Base-by-base conservation (phyloP, 30 jellyfish, hydroid and myxozoan species). In the Aurelia coerulea region DNA sequence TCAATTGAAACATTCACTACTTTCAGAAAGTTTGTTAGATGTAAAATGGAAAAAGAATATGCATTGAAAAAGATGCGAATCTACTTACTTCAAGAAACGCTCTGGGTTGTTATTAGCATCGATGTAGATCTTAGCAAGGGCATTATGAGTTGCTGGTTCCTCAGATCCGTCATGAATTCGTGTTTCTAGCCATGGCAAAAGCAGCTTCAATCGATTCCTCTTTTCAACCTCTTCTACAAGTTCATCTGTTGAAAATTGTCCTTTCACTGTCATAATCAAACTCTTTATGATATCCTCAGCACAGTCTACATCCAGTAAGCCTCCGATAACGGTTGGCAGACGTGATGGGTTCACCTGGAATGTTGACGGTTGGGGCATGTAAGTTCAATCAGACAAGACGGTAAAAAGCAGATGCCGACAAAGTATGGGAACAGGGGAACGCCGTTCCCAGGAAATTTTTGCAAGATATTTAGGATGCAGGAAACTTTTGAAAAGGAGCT, bases 141-240 rank as follows among this genome's bases (percentile, higher is more conserved):
- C 99, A 80, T 90, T 91, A 82, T 96, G 99, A 17, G 98, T 92
- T 51, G 99, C 98, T 2, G 99, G 99, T 76, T 96, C 99, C 53
- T 88, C 98, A 12, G 98, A 87, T 39, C 98, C 99, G 33, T 90
- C 98, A 41, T 89, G 98, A 15, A 96, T 91, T 81, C 98, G 79
- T 0, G 98, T 88, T 74, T 96, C 99, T 51, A 96, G 88, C 98
- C 98, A 90, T 11, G 99, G 99, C 81, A 92, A 70, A 65, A 96
- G 80, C 84, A 96, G 67, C 78, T 92, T 91, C 81, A 96, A 66
- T 64, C 99, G 84, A 85, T 96, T 96, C 70, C 99, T 95, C 87
- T 96, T 96, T 65, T 94, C 98, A 6, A 88, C 99, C 62, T 96
- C 99, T 37, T 97, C 99, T 19, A 96, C 99, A 14, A 96, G 94